A percentile compares a stretch with the other conserved stretches of the same genome.
Conservation (phyloP, 30 jellyfish, hydroid and myxozoan genomes). For the Nemopilema nomurai region DNA sequence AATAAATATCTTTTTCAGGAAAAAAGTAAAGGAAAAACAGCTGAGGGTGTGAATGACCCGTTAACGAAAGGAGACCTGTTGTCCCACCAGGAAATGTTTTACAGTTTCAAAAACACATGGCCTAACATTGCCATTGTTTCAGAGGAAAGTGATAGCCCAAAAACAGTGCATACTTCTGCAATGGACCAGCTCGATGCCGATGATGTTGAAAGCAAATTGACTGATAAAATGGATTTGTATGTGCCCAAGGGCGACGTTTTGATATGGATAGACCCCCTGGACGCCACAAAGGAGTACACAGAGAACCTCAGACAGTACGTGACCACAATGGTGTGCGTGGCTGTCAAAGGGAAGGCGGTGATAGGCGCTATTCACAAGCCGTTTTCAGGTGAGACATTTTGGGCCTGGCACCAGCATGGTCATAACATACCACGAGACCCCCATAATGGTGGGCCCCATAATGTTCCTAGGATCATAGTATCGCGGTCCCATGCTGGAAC, state of each 20-base stretch:
- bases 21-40: conserved; percentile 84
- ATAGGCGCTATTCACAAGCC: conserved; percentile 90
- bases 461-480: conserved; percentile 59
- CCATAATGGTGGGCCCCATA: not conserved
- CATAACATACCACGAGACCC: conserved; percentile 29
- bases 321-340: conserved; percentile 94
- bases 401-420: conserved; percentile 90
- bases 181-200: conserved; percentile 18
- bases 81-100: conserved; percentile 79
- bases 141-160: conserved; percentile 74
- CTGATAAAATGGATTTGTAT: conserved; percentile 21
- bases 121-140: conserved; percentile 73
- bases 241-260: conserved; percentile 54
- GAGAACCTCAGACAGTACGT: conserved; percentile 75
- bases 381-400: conserved; percentile 54
- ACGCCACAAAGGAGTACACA: conserved; percentile 91
- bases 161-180: not conserved
- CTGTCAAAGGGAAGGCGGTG: conserved; percentile 76
- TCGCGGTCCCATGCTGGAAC: conserved; percentile 93
- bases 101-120: conserved; percentile 61
- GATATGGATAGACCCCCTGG: conserved; percentile 93
- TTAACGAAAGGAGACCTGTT: conserved; percentile 85
- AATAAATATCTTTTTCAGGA: conserved; percentile 35
- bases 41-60: conserved; percentile 87
- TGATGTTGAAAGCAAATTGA: conserved; percentile 20